phyloP scores from a whole-genome alignment of 1,140 invertebrate genomes.

The Archegozetes longisetosus region DNA sequence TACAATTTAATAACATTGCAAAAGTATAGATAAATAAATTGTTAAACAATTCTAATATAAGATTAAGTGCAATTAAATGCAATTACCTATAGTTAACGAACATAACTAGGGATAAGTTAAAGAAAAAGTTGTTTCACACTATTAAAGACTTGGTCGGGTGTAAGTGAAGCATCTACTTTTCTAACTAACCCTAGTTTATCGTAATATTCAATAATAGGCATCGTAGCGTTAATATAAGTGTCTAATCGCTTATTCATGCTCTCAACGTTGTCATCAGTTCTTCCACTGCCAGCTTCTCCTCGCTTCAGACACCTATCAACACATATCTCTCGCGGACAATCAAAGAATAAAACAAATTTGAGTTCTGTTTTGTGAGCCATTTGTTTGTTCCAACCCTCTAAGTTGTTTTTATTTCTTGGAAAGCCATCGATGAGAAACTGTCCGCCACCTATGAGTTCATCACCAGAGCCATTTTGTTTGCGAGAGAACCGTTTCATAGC shows the following conservation, averaged over 20 bases:
- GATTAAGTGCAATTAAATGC: no score
- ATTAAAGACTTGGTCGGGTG: conserved; percentile 13
- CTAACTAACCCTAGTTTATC: conserved; percentile 51
- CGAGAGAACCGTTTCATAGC: conserved; percentile 26
- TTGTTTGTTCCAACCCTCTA: conserved; percentile 78
- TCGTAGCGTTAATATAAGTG: conserved; percentile 74
- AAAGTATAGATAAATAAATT: no score
- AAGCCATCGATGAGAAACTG: conserved; percentile 97
- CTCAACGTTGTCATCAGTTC: conserved; percentile 86
- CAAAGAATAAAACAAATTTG: conserved; percentile 81
- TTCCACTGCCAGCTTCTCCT: conserved; percentile 70
- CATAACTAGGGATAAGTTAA: no score
- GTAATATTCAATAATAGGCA: conserved; percentile 85
- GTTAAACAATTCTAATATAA: no score
- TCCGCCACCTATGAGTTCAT: conserved; percentile 34
- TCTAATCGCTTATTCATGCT: conserved; percentile 62
- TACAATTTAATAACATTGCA: no score
- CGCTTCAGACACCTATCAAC: conserved; percentile 63
- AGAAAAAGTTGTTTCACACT: no score
- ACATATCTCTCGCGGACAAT: conserved; percentile 71
- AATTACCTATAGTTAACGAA: no score
- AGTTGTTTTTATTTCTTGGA: conserved; percentile 89
- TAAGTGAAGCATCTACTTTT: conserved; percentile 49
- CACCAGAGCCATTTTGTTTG: conserved; percentile 48
- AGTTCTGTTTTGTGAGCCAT: conserved; percentile 72